Conservation (phyloP, 2,113 vertebrate species). For the Hippocampus mohnikei region DNA sequence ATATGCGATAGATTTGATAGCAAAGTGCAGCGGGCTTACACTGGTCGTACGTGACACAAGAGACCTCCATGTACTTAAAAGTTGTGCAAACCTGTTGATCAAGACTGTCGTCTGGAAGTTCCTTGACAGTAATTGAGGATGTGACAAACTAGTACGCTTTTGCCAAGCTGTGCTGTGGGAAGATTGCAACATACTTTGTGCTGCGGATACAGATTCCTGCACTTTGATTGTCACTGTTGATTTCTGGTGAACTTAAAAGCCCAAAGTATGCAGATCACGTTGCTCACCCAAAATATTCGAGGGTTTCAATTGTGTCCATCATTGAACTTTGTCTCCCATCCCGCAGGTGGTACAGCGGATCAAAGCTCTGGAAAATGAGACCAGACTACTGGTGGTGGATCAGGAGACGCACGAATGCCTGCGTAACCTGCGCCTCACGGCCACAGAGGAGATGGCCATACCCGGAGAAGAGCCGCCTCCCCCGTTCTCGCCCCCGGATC, state of each 20-base stretch:
- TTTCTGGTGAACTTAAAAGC: not conserved
- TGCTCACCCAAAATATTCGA: not conserved
- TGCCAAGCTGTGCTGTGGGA: not conserved
- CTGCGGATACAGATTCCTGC: not conserved
- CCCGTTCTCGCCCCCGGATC: constrained; percentile 27
- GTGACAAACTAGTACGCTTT: not conserved
- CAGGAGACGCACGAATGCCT: constrained; percentile 87
- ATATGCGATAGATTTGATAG: not conserved
- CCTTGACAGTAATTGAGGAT: not conserved
- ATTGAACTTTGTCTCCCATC: not conserved
- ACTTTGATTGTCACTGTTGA: not conserved
- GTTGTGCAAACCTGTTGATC: constrained; percentile 2
- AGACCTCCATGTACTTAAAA: not conserved
- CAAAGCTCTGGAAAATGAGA: constrained; percentile 85
- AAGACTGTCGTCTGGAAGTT: not conserved
- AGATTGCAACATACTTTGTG: not conserved
- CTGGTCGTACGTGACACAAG: not conserved
- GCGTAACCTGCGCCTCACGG: constrained; percentile 80
- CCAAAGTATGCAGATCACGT: not conserved
- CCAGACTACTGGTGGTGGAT: constrained; percentile 88
- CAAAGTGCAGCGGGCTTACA: not conserved
- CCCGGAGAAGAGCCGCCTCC: constrained; percentile 36
- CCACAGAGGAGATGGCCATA: constrained; percentile 83
- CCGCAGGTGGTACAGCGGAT: constrained; percentile 92
- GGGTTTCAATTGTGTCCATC: not conserved